Evolutionary conservation across 1,140 invertebrate species (phyloP), one percentile per base, ranked within the genome.

Genomic region (Sitophilus oryzae): DNA sequence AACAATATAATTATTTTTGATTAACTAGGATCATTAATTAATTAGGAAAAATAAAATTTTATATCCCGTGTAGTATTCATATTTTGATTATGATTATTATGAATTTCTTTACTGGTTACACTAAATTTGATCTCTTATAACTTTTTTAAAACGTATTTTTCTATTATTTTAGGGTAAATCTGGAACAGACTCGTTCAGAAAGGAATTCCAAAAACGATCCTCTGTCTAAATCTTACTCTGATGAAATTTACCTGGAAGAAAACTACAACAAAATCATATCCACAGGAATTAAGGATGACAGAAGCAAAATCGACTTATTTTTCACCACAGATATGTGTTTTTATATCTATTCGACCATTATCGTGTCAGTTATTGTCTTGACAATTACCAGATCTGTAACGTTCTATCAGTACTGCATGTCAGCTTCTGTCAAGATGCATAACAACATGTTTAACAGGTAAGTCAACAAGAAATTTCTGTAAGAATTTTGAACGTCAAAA

Each of bases 321-420:
- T 63, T 54, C 21, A 64, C 56, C 11, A 58, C 37, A 2, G 22
- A 62, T 19, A 59, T 45, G n/a, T 61, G 63, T 22, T 66, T 76
- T 21, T 74, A 70, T 43, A 65, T 73, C 15, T 79, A 80, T 56
- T 64, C 71, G 0, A 66, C 59, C 1, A 72, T 81, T 2, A 71
- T 80, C 1, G 11, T 65, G 0, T 59, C 66, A 0, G 65, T 79
- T 21, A 74, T 85, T 1, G 47, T 77, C 1, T 44, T 84, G 1
- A 81, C 83, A 1, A 62, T 86, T 6, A 58, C 78, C 0, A 71
- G 88, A 60, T 87, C 86, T 0, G 77, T 85, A 11, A 66, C 80
- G 5, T 91, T 91, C 66, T 91, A 89, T 64, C 70, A 76, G 15
- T 74, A 87, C 43, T 88, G 86, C 48, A 88, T 91, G 79, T 75